phyloP scores from a whole-genome alignment of 2,888 invertebrate species.

The Caenorhabditis macrosperma region DNA sequence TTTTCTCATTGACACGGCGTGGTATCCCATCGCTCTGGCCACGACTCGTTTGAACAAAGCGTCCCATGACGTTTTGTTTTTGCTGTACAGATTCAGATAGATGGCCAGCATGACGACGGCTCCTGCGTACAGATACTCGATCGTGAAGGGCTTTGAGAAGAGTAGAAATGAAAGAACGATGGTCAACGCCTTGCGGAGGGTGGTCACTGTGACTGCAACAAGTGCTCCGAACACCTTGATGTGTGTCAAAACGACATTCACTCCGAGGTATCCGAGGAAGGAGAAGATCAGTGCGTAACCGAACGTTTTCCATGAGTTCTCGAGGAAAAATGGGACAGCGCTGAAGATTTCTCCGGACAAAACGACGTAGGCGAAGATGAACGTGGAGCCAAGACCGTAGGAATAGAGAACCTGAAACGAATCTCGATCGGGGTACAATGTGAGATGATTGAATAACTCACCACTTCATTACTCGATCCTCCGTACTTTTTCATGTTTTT shows the following conservation, averaged over 20 bases:
- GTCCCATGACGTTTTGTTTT: conserved; percentile 69
- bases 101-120: conserved; percentile 91
- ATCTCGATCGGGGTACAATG: neutral
- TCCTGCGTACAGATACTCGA: conserved; percentile 95
- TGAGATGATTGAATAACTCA: too few species aligned
- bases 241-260: conserved; percentile 92
- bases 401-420: conserved; percentile 87
- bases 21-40: conserved; percentile 47
- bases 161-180: conserved; percentile 93
- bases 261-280: conserved; percentile 91
- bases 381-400: conserved; percentile 90
- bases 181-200: conserved; percentile 86
- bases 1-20: conserved; percentile 6
- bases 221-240: conserved; percentile 92
- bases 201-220: conserved; percentile 88
- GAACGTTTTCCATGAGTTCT: conserved; percentile 86
- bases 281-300: conserved; percentile 91
- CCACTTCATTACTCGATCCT: conserved; percentile 92
- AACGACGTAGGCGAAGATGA: conserved; percentile 87
- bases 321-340: conserved; percentile 87
- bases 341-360: conserved; percentile 86
- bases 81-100: conserved; percentile 89
- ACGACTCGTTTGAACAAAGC: conserved; percentile 18
- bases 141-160: conserved; percentile 93
- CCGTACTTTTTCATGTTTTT: conserved; percentile 91